Conservation (phyloP, 2,113 vertebrate species). For the Saguinus imperator region DNA sequence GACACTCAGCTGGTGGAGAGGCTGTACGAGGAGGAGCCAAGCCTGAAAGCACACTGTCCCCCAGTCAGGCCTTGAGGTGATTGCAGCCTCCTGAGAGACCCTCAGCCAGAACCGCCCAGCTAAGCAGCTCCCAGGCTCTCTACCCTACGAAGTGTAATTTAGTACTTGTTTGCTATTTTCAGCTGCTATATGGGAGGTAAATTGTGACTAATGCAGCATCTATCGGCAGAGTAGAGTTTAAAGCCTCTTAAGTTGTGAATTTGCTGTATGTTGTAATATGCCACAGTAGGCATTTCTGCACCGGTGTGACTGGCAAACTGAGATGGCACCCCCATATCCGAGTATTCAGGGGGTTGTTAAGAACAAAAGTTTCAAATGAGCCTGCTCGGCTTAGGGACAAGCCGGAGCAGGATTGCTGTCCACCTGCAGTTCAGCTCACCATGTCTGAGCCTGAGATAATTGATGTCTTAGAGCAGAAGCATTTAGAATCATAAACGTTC, state of each 20-base stretch:
- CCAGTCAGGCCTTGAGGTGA: neutral
- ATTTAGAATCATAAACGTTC: neutral
- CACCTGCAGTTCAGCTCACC: neutral
- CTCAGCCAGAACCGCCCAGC: neutral
- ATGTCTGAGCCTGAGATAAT: neutral
- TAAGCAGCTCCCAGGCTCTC: neutral
- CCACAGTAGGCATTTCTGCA: neutral
- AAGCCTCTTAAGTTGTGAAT: neutral
- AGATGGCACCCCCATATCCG: accelerated
- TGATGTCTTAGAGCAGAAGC: neutral
- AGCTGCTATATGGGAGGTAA: neutral
- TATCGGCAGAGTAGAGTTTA: neutral
- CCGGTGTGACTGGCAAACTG: neutral
- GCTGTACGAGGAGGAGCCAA: accelerated
- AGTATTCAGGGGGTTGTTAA: neutral
- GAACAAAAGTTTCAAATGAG: neutral
- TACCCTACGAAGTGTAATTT: neutral
- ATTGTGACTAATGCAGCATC: neutral
- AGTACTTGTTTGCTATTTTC: neutral
- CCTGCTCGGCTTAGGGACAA: neutral
- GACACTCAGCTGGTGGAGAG: neutral
- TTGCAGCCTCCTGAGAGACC: neutral
- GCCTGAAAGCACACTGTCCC: neutral
- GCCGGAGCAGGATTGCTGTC: neutral
- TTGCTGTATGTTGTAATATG: neutral